Base-by-base conservation (phyloP, 2,113 vertebrate genomes). In the Menura novaehollandiae region DNA sequence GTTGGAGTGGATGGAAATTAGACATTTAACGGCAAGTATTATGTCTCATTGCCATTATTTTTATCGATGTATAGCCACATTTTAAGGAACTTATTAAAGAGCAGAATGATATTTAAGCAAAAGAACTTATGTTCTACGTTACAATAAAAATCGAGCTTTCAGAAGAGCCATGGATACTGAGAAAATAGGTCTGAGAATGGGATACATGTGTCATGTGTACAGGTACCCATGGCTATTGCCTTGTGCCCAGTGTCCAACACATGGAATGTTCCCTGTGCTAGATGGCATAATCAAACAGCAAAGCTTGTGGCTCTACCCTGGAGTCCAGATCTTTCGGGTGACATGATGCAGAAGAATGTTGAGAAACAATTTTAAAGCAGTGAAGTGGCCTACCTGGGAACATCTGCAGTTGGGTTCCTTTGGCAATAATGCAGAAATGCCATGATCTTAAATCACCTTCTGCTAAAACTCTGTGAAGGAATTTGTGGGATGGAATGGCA, bases 171-270 rank as follows among this genome's bases (percentile, higher is more conserved):
- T 15, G 15, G 15, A 37, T 49, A 26, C 41, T 37, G 68, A 81
- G 32, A 37, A 81, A 72, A 74, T 16, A 72, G 10, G 27, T 30
- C 32, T 51, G 77, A 12, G 37, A 59, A 23, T 10, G 12, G 16
- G 23, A 24, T 26, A 15, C 6, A 6, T 4, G 13, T 5, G 5
- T 56, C 67, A 16, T 6, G 10, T 27, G 30, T 26, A 7, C 53
- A 60, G 51, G 39, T 12, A 41, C 11, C 11, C 14, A 9, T 1
- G 22, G 32, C 18, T n/a, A 23, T 13, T 0, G 0, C 2, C 26
- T 47, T 28, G 4, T 59, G 20, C 15, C 33, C 17, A 2, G 17
- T 51, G 87, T 18, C 60, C 39, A 26, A 4, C 24, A 20, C 13
- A 35, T 64, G 49, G 21, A 52, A 4, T 2, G 13, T 27, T 51